Conservation (phyloP, 2,888 invertebrate species). For the Plusia festucae region DNA sequence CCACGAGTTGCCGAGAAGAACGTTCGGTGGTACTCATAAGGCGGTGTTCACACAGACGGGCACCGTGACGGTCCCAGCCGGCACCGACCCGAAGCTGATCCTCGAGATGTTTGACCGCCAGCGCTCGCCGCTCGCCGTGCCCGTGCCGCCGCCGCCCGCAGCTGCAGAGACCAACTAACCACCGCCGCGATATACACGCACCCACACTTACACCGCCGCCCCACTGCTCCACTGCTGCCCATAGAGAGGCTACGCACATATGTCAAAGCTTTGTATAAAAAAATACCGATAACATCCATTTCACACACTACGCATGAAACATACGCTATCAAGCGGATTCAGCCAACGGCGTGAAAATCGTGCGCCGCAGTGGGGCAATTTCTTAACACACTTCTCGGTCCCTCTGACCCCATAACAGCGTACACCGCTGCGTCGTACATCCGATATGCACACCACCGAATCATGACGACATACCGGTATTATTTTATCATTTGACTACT, state of each 20-base stretch:
- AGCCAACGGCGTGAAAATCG: no score
- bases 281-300: no score
- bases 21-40: conserved; percentile 86
- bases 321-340: no score
- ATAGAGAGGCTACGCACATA: no score
- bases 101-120: conserved; percentile 89
- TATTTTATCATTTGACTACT: conserved; percentile 50
- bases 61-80: conserved; percentile 88
- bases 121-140: conserved; percentile 81
- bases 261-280: no score
- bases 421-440: conserved; percentile 25
- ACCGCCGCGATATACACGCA: conserved; percentile 27
- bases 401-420: conserved; percentile 29
- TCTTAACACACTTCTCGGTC: no score
- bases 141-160: conserved; percentile 72
- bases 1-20: conserved; percentile 83
- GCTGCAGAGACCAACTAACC: conserved; percentile 70
- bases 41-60: conserved; percentile 81
- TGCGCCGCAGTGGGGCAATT: no score
- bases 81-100: conserved; percentile 88
- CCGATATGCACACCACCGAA: conserved; percentile 65
- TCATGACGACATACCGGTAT: conserved; percentile 45
- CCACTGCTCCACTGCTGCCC: no score
- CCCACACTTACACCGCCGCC: conserved; percentile 24
- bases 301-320: no score